Base-by-base conservation (phyloP, 2,888 invertebrate species). In the Ganaspis brasiliensis region DNA sequence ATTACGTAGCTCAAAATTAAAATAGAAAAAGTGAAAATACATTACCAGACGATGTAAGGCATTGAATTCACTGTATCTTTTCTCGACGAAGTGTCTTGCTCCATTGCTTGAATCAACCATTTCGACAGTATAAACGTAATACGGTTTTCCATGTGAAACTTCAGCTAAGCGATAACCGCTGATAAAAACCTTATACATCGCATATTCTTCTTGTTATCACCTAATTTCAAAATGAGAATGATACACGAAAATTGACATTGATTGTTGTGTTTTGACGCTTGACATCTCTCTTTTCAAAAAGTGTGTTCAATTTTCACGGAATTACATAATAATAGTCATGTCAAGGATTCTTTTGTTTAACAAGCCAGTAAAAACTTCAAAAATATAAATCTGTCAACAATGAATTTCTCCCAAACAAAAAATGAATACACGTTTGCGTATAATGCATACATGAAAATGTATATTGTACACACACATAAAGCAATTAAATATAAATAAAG, bases 11-110 rank as follows among this genome's bases (percentile, higher is more conserved):
- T n/a, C n/a, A n/a, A n/a, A n/a, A n/a, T n/a, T n/a, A n/a, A n/a
- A n/a, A n/a, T n/a, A n/a, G n/a, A n/a, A n/a, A n/a, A n/a, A n/a
- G n/a, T n/a, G n/a, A n/a, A 75, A 70, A 31, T 19, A n/a, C 56
- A 49, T 81, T 90, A 93, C 93, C 91, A 92, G 92, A 83, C 93
- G 92, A 85, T 94, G 93, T 24, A 94, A 86, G 45, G 92, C 91
- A 83, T 93, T 93, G 88, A 94, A 94, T 84, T 93, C 93, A 79
- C 93, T 93, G 86, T 94, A 94, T 86, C 94, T 89, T 85, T 92
- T 93, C 83, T 93, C 93, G 61, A 93, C 89, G 78, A 92, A 90
- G 76, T 91, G 89, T 79, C 88, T 89, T 21, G 90, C 88, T 73
- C 89, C 88, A 72, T 88, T 90, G 74, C 88, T 88, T n/a, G 87